phyloP scores from a whole-genome alignment of 2,113 vertebrate genomes.

The Campylorhamphus procurvoides region DNA sequence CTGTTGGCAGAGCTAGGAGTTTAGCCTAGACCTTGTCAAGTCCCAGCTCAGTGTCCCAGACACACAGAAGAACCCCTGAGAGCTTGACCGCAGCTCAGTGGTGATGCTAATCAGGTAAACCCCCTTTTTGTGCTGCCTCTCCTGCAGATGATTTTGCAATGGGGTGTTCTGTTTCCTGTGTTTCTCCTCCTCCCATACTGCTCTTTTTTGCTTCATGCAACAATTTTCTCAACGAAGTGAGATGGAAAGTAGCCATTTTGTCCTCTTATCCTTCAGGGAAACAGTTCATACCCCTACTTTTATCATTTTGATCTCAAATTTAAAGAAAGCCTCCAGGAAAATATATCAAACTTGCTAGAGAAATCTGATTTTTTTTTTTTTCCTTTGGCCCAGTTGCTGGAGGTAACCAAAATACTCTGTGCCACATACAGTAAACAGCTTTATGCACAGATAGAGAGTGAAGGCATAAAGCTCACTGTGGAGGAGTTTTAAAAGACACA shows the following conservation, averaged over 20 bases:
- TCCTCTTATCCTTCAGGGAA: conserved; percentile 7
- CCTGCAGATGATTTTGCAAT: not conserved
- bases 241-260: conserved; percentile 13
- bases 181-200: not conserved
- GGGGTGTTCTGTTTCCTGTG: not conserved
- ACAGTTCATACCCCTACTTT: conserved; percentile 6
- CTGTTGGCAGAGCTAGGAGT: not conserved
- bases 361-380: not conserved
- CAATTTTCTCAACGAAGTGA: conserved; percentile 10
- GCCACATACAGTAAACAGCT: not conserved
- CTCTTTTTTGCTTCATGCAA: not conserved
- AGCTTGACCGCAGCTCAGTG: not conserved
- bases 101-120: not conserved
- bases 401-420: conserved; percentile 7
- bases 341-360: not conserved
- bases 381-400: not conserved
- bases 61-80: not conserved
- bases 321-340: not conserved
- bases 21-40: not conserved
- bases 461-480: not conserved
- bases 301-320: not conserved
- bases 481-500: not conserved
- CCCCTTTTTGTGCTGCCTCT: not conserved
- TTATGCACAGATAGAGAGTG: not conserved
- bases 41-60: not conserved